phyloP scores from a whole-genome alignment of 1,140 invertebrate species.

The Drosophila baimaii region DNA sequence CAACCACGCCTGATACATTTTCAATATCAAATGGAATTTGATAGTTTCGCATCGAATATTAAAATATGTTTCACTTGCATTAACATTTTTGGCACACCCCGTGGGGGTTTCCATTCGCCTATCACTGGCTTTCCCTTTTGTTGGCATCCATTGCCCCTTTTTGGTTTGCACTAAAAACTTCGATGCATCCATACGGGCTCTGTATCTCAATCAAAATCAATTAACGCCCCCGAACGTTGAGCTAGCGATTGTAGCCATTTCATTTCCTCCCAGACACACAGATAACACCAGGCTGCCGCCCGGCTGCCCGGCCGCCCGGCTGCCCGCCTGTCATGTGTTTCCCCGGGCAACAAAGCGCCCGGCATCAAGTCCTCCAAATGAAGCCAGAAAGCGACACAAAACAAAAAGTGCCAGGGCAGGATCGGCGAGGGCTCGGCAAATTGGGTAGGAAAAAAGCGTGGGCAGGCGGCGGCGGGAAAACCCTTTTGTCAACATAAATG shows the following conservation, averaged over 20 bases:
- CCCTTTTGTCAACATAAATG: constrained; percentile 81
- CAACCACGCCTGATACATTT: too few relatives aligned
- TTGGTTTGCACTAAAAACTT: constrained; percentile 24
- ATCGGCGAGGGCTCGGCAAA: constrained; percentile 52
- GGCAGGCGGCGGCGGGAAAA: constrained; percentile 35
- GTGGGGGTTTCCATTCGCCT: not conserved
- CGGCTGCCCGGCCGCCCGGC: constrained; percentile 22
- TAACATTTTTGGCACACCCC: not conserved
- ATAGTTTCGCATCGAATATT: too few relatives aligned
- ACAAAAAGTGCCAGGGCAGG: constrained; percentile 14
- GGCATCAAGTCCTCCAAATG: constrained; percentile 76
- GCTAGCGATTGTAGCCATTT: constrained; percentile 60
- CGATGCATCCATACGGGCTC: constrained; percentile 17
- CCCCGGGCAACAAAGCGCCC: constrained; percentile 63
- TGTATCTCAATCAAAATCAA: constrained; percentile 62
- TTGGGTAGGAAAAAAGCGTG: constrained; percentile 67
- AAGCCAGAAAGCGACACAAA: constrained; percentile 50
- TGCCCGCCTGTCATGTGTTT: constrained; percentile 68
- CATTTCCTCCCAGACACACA: constrained; percentile 38
- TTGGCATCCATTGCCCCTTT: constrained; percentile 1
- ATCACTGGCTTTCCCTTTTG: constrained; percentile 5
- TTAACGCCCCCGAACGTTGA: constrained; percentile 55
- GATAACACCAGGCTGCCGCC: constrained; percentile 22
- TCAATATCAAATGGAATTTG: not conserved
- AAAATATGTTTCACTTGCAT: too few relatives aligned